Evolutionary conservation across 2,113 vertebrate species (phyloP), one percentile per base, ranked within the genome.

Genomic region (Phasianus colchicus): DNA sequence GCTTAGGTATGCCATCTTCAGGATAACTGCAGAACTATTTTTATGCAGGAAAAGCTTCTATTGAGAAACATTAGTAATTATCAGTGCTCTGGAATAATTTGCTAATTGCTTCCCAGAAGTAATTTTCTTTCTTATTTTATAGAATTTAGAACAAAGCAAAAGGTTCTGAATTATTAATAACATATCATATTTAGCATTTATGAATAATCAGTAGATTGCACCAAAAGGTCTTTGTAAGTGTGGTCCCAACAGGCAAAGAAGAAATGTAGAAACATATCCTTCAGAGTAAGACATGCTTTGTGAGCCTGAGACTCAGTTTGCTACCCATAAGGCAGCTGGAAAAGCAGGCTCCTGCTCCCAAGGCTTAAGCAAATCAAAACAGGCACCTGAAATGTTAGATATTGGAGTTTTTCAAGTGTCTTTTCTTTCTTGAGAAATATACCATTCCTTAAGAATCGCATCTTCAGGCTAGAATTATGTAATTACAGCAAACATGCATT

Each of bases 1-100:
- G 94, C 86, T 69, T 88, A 16, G 74, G 80, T 67, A 15, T 75
- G 94, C 97, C 97, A 95, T 91, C 96, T 97, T 74, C 93, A 95
- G 96, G 95, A 24, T 81, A 75, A 30, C 50, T 54, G 21, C 27
- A 83, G 93, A 96, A 96, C 55, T 86, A 57, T n/a, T 58, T 34
- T 61, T 54, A 32, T 22, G 29, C 21, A 48, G 60, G 34, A 21
- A 89, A 87, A 64, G 38, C 60, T 32, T 50, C 50, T n/a, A 7
- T n/a, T 43, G 16, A 36, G 73, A 70, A 80, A 34, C 32, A 36
- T 71, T 67, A 50, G 30, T 70, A 76, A 76, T 85, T 71, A 77
- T 38, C 65, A 36, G 40, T 73, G 76, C 36, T n/a, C 78, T 42
- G 45, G 75, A 95, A 92, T 52, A 81, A 83, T 84, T 58, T 90